A percentile compares a stretch with the other conserved stretches of the same genome.
phyloP scores from a whole-genome alignment of 2,888 invertebrate genomes.

The Homarus gammarus region DNA sequence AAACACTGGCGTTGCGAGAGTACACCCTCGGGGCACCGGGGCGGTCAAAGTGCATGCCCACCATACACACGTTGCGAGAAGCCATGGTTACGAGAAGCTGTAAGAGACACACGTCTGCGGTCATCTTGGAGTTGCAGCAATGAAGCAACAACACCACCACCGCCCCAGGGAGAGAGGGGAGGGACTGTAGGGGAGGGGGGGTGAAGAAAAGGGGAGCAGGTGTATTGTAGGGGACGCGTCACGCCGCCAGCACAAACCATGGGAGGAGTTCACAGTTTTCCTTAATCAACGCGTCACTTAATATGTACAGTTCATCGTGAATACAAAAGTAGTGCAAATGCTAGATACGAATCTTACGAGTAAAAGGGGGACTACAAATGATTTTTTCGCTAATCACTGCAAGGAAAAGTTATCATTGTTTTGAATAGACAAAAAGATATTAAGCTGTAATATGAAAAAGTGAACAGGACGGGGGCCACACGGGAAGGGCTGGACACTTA shows the following conservation, averaged over 20 bases:
- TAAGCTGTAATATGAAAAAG: not conserved
- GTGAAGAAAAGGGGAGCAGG: not conserved
- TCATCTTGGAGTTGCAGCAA: not conserved
- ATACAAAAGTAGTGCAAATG: not conserved
- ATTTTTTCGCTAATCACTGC: not conserved
- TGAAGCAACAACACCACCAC: constrained; percentile 2
- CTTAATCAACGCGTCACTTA: not conserved
- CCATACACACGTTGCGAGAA: constrained; percentile 69
- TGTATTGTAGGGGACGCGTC: not conserved
- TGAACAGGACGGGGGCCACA: not conserved
- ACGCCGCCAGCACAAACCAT: not conserved
- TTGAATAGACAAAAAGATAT: not conserved
- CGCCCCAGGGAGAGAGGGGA: constrained; percentile 3
- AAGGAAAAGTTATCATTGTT: not conserved
- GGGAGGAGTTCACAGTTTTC: not conserved
- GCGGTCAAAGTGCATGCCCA: constrained; percentile 73
- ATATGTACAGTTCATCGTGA: constrained; percentile 3
- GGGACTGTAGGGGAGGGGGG: not conserved
- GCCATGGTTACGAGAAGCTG: constrained; percentile 66
- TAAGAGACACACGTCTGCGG: constrained; percentile 27
- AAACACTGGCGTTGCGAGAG: constrained; percentile 59
- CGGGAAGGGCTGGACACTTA: not conserved
- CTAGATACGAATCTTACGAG: not conserved
- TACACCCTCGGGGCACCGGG: constrained; percentile 72
- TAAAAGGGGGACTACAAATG: not conserved